These are phyloP conservation scores for Crocodylus rhombifer DNA, from an alignment of 2,797 vertebrate genomes.

Conservation along the genomic window DNA sequence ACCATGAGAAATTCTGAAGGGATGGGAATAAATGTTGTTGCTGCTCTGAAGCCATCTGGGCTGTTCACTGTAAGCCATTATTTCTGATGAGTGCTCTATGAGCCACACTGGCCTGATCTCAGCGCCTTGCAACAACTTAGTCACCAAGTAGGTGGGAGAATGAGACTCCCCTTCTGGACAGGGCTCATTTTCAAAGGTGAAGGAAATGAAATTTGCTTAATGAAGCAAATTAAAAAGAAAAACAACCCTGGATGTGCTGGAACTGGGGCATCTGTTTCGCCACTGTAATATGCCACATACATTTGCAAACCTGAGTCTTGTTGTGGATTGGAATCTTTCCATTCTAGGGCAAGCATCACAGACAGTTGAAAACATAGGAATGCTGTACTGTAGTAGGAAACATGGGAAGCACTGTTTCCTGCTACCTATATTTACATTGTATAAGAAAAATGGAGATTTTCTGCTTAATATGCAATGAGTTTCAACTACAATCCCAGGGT, in stretches of 20 bases:
- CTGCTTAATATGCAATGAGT: fast-evolving
- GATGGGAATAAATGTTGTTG: background rate
- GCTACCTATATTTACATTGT: no score
- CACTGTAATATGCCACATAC: background rate
- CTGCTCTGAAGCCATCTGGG: background rate
- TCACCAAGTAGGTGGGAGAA: background rate
- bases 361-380: no score
- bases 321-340: background rate
- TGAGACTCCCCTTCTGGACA: background rate
- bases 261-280: background rate
- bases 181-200: background rate
- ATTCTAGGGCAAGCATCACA: background rate
- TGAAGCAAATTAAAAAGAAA: background rate
- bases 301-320: background rate
- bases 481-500: fast-evolving
- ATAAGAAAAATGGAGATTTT: fast-evolving
- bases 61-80: background rate
- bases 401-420: background rate
- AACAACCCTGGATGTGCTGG: no score
- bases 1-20: background rate
- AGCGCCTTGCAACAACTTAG: background rate
- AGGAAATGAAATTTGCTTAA: background rate
- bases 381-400: background rate
- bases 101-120: background rate
- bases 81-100: background rate